Conservation (phyloP, 2,113 vertebrate genomes). For the Larimichthys polyactis region DNA sequence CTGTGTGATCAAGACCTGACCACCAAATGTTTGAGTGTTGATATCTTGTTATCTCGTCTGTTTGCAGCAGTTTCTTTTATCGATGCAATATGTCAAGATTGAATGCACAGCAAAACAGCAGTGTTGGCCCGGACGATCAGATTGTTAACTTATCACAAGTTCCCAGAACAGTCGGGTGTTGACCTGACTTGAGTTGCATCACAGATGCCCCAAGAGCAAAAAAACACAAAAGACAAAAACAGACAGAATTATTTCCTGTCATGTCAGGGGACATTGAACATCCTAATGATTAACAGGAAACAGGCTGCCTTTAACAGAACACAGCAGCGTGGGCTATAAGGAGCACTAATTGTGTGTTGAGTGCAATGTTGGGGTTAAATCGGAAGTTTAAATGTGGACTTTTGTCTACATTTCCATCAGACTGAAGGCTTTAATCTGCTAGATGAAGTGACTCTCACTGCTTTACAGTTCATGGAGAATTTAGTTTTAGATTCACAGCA, state of each 20-base stretch:
- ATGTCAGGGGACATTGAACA: constrained; percentile 69
- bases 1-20: not conserved
- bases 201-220: constrained; percentile 1
- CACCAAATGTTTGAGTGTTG: not conserved
- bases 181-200: constrained; percentile 1
- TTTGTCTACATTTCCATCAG: not conserved
- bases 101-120: too few species aligned
- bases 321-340: not conserved
- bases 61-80: not conserved
- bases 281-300: constrained; percentile 65
- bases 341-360: constrained; percentile 10
- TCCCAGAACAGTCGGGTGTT: constrained; percentile 13
- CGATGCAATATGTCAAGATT: too few species aligned
- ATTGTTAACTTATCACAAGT: not conserved
- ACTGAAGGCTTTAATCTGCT: not conserved
- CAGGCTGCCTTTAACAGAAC: not conserved
- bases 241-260: constrained; percentile 33
- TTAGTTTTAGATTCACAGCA: not conserved
- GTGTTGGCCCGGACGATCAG: not conserved
- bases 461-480: not conserved
- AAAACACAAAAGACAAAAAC: constrained; percentile 60
- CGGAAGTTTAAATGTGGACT: not conserved
- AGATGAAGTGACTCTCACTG: not conserved
- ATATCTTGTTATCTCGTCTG: not conserved
- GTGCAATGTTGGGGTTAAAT: not conserved